Evolutionary conservation across 2,888 invertebrate species (phyloP), one percentile per base, ranked within the genome.

Genomic region (Ypsolopha scabrella): DNA sequence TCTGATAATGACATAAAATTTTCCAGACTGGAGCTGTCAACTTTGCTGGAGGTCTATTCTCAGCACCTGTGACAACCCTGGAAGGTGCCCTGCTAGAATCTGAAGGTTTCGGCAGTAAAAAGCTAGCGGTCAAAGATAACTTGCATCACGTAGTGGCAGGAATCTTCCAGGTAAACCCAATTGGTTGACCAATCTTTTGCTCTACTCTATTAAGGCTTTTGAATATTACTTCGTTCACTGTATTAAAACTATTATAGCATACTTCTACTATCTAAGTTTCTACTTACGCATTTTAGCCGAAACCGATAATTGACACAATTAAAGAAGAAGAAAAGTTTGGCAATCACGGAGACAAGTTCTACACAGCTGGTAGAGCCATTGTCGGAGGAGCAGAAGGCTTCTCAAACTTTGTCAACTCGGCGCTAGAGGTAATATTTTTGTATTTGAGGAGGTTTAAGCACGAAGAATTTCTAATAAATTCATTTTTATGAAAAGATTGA

Each of bases 261-360:
- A 24, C 24, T 24, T 4, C 2, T 24, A 24, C 4, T 24, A 24
- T 24, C 4, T 24, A 13, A 38, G 38, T 50, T 41, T 41, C 9
- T 33, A 24, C 33, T 50, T 13, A 38, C 33, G 24, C 37, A 13
- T 47, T 41, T 10, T 34, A 33, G 88, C 92, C 93, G 0, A 87
- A 88, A 57, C 93, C 94, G 0, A 82, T 94, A 54, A 89, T 94
- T 33, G 94, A 94, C 62, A 89, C 89, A 4, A 92, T 93, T 58
- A 81, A 76, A 44, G 94, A 94, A 69, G 88, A 91, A 50, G 93
- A 94, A 50, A 94, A 94, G 65, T 94, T 93, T 67, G 94, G 94
- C 14, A 94, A 94, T 66, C 87, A 81, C 50, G 94, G 91, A 0
- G 92, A 91, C 60, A 90, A 89, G 66, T 91, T 91, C 58, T 88